Base-by-base conservation (phyloP, 2,113 vertebrate species). In the Mus pahari region DNA sequence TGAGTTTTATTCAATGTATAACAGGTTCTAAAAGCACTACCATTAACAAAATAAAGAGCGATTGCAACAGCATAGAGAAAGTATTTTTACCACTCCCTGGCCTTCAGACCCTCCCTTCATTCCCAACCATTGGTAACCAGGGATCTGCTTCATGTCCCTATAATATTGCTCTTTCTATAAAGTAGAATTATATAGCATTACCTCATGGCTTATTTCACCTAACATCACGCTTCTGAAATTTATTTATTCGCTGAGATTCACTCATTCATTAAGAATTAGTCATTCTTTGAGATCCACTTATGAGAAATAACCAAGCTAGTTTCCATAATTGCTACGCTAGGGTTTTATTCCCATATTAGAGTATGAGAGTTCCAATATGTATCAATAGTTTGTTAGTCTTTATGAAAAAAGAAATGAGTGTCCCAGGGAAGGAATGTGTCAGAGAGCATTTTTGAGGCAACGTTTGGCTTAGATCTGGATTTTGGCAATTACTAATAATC, bases 81-180 rank as follows among this genome's bases (percentile, higher is more conserved):
- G 74, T 66, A 33, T 36, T 91, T 55, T 9, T 64, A 50, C 53
- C 24, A 58, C 7, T 26, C n/a, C 45, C n/a, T 50, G 68, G 64
- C n/a, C 39, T 73, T 42, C 73, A 86, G 24, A 78, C 60, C 3
- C 13, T 74, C 39, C 77, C 71, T 86, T 28, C 53, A 66, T 33
- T 11, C 33, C 68, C 89, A 82, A 22, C 31, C 22, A 45, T 68
- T 75, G 45, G 42, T 19, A 83, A 91, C 62, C 50, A 81, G 58
- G 48, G 26, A 75, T 91, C 64, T 94, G 28, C 28, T 89, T 60
- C 79, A 31, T 70, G 75, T 64, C 31, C 77, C 93, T 73, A 1
- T 12, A 33, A 20, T 73, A 75, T 68, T 68, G 20, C 88, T 73
- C 68, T 93, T 95, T 92, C 73, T 70, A 86, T 84, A 64, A 91